Evolutionary conservation across 2,888 invertebrate genomes (phyloP).

Genomic region (Ochropleura leucogaster): DNA sequence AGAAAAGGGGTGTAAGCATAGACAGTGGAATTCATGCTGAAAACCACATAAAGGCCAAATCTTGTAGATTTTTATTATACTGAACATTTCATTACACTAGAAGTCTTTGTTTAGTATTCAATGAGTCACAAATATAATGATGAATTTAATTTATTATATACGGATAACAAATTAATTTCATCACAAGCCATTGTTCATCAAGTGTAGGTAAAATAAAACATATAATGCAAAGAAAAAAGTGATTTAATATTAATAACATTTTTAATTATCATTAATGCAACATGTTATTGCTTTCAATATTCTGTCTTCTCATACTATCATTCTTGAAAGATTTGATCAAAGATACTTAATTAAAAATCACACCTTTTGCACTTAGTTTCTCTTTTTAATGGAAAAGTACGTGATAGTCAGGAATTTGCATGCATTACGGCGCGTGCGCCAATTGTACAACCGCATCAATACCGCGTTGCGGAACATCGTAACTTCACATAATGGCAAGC

Average conservation of each 20-base stretch:
- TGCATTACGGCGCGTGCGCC: slow-evolving; percentile 53
- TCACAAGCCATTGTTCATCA: background rate
- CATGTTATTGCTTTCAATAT: too few relatives aligned
- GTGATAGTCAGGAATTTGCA: slow-evolving; percentile 37
- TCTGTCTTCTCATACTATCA: too few relatives aligned
- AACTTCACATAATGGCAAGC: slow-evolving; percentile 21
- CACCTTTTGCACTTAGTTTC: slow-evolving; percentile 19
- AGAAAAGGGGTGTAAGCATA: background rate
- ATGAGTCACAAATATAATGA: too few relatives aligned
- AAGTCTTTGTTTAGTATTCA: background rate
- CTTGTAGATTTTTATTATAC: background rate
- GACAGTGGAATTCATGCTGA: background rate
- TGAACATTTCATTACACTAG: too few relatives aligned
- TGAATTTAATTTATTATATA: too few relatives aligned
- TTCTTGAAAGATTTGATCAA: background rate
- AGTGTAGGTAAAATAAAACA: background rate
- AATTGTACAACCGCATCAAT: slow-evolving; percentile 41
- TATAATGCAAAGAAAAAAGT: background rate
- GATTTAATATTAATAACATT: background rate
- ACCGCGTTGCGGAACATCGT: slow-evolving; percentile 40
- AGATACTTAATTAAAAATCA: background rate
- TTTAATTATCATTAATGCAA: background rate
- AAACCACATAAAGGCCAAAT: background rate
- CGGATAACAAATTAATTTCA: too few relatives aligned
- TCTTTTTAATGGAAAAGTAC: slow-evolving; percentile 27